Evolutionary conservation across 2,797 vertebrate genomes (phyloP).

Genomic region (Lophius americanus): DNA sequence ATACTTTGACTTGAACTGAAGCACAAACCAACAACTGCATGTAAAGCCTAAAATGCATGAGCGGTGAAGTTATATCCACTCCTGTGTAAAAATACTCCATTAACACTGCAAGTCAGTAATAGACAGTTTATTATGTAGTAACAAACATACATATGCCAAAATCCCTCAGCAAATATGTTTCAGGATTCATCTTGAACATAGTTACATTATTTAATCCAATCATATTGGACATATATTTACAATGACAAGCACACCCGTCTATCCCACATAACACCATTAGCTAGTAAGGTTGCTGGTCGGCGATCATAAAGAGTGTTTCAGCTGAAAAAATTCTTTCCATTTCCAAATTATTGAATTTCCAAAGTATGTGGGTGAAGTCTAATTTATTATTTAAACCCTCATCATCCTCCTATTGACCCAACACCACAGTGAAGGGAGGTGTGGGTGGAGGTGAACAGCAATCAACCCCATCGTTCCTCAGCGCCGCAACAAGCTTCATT

Average conservation of each 20-base stretch:
- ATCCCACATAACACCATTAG: too few relatives aligned
- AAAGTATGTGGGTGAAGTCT: not conserved
- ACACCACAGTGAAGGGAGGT: not conserved
- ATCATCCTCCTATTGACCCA: not conserved
- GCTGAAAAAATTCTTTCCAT: not conserved
- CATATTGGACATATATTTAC: too few relatives aligned
- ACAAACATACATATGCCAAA: not conserved
- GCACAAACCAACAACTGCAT: conserved; percentile 22
- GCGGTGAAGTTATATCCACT: too few relatives aligned
- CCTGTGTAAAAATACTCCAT: not conserved
- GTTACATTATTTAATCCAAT: not conserved
- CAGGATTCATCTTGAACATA: not conserved
- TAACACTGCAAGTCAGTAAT: too few relatives aligned
- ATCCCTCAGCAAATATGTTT: not conserved
- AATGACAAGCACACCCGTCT: not conserved
- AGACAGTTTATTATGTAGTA: not conserved
- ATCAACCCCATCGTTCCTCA: not conserved
- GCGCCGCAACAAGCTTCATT: not conserved
- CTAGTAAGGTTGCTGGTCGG: too few relatives aligned
- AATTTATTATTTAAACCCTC: not conserved
- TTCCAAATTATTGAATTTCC: not conserved
- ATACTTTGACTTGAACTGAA: conserved; percentile 26
- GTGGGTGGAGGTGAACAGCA: not conserved
- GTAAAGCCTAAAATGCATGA: conserved; percentile 3
- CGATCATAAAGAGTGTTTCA: not conserved